Evolutionary conservation across 2,888 invertebrate genomes (phyloP), one percentile per base, ranked within the genome.

Genomic region (Deilephila porcellus): DNA sequence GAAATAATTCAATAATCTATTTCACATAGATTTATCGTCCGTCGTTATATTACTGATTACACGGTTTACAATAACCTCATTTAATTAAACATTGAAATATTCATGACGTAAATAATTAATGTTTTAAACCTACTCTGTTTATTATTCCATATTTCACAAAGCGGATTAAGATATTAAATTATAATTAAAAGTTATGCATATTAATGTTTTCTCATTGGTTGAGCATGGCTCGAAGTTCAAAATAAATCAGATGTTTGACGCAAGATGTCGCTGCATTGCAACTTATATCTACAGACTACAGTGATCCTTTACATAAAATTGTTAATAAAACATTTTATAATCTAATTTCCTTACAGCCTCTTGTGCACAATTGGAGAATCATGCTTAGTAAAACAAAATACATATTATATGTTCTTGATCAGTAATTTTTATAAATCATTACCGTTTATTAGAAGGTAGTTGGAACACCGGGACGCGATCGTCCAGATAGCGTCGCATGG

Each of bases 401-500:
- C 32, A 8, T 4, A 25, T 4, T 34, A 59, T n/a, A 56, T 60
- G 11, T 8, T 45, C 34, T 45, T n/a, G 19, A 52, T 19, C 45
- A 34, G 56, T 52, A 56, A n/a, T n/a, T n/a, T n/a, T n/a, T n/a
- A n/a, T n/a, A 4, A n/a, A 34, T 37, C 70, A 5, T 81, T 83
- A 93, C 94, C 94, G 88, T 87, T 94, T 94, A 80, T 94, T 94
- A 19, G 94, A 94, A 73, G 94, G 94, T 60, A 94, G 84, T 53
- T 91, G 91, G 82, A 94, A 94, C 70, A 90, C 85, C 0, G 94
- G 94, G 76, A 94, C 92, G 59, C 94, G 83, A 78, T 94, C 94
- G 83, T 98, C 98, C 82, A 98, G 96, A 91, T 98, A 99, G 83
- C 97, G 95, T 85, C 98, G 96, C 98, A 99, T 99, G 70, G 98